Percentiles rank a stretch among this genome's conserved stretches.
Conservation (phyloP, 2,888 invertebrate species). For the Pachymerium ferrugineum region DNA sequence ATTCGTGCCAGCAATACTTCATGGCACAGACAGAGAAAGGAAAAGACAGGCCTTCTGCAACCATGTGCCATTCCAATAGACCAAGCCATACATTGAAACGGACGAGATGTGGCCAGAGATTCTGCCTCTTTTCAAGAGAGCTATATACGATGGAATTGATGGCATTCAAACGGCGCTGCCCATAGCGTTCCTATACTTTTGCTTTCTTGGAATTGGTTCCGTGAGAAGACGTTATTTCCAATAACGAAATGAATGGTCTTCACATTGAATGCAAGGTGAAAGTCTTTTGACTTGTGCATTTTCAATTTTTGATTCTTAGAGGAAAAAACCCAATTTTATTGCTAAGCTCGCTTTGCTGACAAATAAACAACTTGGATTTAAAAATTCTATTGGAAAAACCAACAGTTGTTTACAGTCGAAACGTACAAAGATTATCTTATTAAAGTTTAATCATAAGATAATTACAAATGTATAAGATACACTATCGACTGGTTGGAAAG, state of each 20-base stretch:
- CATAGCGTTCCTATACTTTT: constrained; percentile 22
- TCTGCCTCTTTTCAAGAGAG: constrained; percentile 8
- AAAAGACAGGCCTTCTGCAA: constrained; percentile 27
- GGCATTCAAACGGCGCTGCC: constrained; percentile 21
- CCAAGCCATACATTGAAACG: constrained; percentile 27
- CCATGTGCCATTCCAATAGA: constrained; percentile 27
- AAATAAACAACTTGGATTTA: too few relatives aligned
- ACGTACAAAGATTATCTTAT: too few relatives aligned
- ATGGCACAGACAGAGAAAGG: constrained; percentile 18
- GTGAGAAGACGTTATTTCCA: constrained; percentile 20
- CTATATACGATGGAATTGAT: constrained; percentile 24
- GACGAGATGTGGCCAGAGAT: constrained; percentile 25
- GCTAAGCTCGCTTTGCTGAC: not conserved
- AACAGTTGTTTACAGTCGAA: too few relatives aligned
- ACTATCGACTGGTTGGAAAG: too few relatives aligned
- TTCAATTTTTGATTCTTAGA: not conserved
- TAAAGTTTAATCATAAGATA: too few relatives aligned
- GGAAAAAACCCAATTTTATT: not conserved
- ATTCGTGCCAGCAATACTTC: constrained; percentile 27
- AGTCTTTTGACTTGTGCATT: constrained; percentile 2
- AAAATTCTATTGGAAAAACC: too few relatives aligned
- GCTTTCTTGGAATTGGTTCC: constrained; percentile 2
- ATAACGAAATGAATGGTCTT: not conserved
- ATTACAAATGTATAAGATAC: too few relatives aligned
- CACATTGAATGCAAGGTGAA: constrained; percentile 9